Evolutionary conservation across 2,888 invertebrate genomes (phyloP).

Genomic region (Halocaridina rubra): DNA sequence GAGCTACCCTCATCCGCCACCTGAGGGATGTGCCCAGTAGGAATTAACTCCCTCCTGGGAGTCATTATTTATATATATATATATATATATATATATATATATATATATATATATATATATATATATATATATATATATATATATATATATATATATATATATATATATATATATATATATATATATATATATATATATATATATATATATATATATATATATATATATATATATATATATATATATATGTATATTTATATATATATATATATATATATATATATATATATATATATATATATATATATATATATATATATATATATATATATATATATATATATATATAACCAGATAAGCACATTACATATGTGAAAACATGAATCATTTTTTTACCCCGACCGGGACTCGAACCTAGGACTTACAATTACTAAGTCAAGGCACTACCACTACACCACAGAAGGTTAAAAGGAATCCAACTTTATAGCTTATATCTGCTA

Average conservation of each 20-base stretch:
- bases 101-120: background rate
- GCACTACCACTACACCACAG: no score
- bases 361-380: no score
- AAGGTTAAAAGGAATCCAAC: no score
- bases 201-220: background rate
- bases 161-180: background rate
- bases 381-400: no score
- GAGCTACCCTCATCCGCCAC: no score
- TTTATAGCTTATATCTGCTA: no score
- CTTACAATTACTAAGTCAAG: no score
- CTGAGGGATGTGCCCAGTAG: no score
- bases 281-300: background rate
- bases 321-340: background rate
- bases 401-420: no score
- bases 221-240: background rate
- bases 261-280: background rate
- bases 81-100: background rate
- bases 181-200: background rate
- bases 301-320: background rate
- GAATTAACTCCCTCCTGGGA: background rate
- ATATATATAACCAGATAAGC: background rate
- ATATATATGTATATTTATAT: background rate
- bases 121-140: background rate
- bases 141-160: background rate
- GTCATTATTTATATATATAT: background rate